A percentile compares a stretch with the other conserved stretches of the same genome.
phyloP scores from a whole-genome alignment of 2,113 vertebrate genomes.

The Anoura caudifer region DNA sequence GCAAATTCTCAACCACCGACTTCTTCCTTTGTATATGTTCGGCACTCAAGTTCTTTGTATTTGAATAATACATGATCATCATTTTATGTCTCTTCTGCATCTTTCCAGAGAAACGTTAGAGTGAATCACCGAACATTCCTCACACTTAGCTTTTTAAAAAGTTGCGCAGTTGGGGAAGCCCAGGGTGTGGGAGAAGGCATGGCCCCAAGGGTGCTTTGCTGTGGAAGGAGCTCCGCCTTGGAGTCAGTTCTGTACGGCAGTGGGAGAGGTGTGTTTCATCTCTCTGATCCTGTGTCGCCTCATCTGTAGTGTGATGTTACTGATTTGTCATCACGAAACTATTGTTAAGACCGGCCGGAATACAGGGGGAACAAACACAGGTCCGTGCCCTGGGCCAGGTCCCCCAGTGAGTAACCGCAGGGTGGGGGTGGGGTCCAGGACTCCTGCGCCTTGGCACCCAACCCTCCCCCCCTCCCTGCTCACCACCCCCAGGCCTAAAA shows the following conservation, averaged over 20 bases:
- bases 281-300: background rate
- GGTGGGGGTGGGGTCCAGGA: background rate
- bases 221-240: background rate
- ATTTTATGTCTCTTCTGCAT: background rate
- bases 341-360: background rate
- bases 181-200: background rate
- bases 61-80: background rate
- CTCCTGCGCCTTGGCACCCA: fast-evolving
- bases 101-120: background rate
- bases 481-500: fast-evolving
- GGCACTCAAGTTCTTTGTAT: background rate
- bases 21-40: background rate
- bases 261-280: background rate
- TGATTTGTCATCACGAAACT: background rate
- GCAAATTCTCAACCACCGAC: background rate
- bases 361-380: fast-evolving
- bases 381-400: fast-evolving
- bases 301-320: background rate
- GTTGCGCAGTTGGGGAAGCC: background rate
- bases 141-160: background rate
- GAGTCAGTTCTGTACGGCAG: background rate
- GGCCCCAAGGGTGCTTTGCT: no score
- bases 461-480: fast-evolving
- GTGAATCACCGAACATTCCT: background rate
- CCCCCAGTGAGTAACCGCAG: background rate